Evolutionary conservation across 2,888 invertebrate genomes (phyloP).

Genomic region (Drosophila birchii): DNA sequence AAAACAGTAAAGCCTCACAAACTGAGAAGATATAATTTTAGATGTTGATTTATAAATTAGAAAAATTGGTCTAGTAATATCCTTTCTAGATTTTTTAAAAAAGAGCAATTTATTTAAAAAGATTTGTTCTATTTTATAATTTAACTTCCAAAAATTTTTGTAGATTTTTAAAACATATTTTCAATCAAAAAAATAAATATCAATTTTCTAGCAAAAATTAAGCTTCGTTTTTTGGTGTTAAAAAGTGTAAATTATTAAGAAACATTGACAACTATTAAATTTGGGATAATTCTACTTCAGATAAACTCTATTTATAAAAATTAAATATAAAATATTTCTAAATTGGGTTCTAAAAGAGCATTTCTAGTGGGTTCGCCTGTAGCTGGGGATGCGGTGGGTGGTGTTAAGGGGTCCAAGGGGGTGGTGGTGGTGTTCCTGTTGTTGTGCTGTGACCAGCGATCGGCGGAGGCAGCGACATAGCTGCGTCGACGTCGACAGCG

Average conservation of each 20-base stretch:
- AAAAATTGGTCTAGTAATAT: neutral
- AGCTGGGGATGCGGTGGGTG: constrained; percentile 1
- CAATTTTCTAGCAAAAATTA: neutral
- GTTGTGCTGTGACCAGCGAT: constrained; percentile 15
- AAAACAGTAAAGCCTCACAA: neutral
- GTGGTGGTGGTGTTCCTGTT: constrained; percentile 8
- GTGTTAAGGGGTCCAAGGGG: constrained; percentile 5
- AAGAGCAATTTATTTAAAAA: too few relatives aligned
- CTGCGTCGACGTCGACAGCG: constrained; percentile 34
- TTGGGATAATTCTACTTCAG: neutral
- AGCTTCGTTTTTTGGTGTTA: neutral
- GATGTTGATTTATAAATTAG: neutral
- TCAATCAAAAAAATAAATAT: neutral
- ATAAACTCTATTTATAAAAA: neutral
- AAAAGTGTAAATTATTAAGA: neutral
- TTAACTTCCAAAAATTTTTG: too few relatives aligned
- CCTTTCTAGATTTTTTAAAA: neutral
- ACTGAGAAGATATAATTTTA: neutral
- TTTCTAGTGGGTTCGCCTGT: constrained; percentile 4
- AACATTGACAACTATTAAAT: neutral
- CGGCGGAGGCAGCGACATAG: constrained; percentile 13
- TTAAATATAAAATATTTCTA: neutral
- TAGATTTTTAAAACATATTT: neutral
- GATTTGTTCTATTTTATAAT: too few relatives aligned
- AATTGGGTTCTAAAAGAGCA: neutral